Percentiles rank a stretch among this genome's conserved stretches.
phyloP scores from a whole-genome alignment of 2,888 invertebrate species.

The Heteropelma amictum region DNA sequence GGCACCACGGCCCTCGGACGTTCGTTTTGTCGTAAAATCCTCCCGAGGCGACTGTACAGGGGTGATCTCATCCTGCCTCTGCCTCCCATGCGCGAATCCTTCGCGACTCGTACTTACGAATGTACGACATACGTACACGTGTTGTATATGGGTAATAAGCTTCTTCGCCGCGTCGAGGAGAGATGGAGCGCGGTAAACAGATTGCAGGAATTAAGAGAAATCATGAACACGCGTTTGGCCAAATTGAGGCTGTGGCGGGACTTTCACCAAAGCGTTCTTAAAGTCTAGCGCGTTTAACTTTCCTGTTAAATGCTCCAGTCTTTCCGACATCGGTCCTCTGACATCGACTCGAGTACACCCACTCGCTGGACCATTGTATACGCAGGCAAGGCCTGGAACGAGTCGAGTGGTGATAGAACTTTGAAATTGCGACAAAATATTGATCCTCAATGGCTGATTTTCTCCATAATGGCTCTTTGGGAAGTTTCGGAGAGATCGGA shows the following conservation, averaged over 20 bases:
- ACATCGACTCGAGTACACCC: no score
- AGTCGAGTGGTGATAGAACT: no score
- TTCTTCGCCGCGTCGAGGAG: neutral
- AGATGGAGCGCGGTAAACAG: neutral
- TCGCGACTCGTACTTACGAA: neutral
- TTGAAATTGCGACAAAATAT: no score
- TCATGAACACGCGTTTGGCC: constrained; percentile 24
- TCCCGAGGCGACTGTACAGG: constrained; percentile 20
- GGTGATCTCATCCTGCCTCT: constrained; percentile 25
- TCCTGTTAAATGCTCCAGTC: neutral
- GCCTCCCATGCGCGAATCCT: neutral
- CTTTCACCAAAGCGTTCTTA: constrained; percentile 17
- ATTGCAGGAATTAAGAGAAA: constrained; percentile 28
- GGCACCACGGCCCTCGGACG: constrained; percentile 6
- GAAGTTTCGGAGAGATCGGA: no score
- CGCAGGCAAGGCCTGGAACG: no score
- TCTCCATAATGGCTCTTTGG: no score
- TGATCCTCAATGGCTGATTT: no score
- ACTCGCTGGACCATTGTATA: no score
- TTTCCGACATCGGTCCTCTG: neutral
- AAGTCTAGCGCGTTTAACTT: neutral
- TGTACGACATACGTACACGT: neutral
- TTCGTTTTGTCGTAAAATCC: constrained; percentile 40
- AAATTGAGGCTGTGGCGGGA: constrained; percentile 23
- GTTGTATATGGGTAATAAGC: constrained; percentile 5